These are phyloP conservation scores for Sebastes trivittatus DNA, from an alignment of 2,797 vertebrate genomes.

Conservation along the genomic window DNA sequence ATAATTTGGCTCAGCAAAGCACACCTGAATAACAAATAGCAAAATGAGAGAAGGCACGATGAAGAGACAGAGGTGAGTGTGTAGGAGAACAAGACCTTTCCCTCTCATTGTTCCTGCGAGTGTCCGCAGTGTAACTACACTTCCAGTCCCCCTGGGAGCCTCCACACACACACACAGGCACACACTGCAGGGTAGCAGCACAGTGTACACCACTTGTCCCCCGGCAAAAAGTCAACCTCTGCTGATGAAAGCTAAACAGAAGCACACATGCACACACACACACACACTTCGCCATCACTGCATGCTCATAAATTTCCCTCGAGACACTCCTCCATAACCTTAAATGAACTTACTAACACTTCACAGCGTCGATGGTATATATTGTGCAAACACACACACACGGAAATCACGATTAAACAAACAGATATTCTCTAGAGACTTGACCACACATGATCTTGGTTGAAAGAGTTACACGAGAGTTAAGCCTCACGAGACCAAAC, in stretches of 20 bases:
- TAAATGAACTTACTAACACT: conserved; percentile 9
- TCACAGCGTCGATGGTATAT: neutral
- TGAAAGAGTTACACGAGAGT: neutral
- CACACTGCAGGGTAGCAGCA: conserved; percentile 36
- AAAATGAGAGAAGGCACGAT: neutral
- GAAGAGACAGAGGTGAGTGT: neutral
- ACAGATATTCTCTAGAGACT: neutral
- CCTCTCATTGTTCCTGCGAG: conserved; percentile 19
- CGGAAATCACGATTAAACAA: conserved; percentile 5
- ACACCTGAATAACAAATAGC: neutral
- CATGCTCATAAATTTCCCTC: conserved; percentile 21
- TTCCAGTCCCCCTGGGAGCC: conserved; percentile 30
- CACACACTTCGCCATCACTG: neutral
- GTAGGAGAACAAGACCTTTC: neutral
- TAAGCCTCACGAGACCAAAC: neutral
- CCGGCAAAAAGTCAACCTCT: conserved; percentile 46
- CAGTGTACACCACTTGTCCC: conserved; percentile 45
- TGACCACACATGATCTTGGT: neutral
- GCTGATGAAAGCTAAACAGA: conserved; percentile 54
- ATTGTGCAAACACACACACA: neutral
- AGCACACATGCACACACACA: neutral
- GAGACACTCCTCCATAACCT: conserved; percentile 3
- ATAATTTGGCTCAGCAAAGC: neutral
- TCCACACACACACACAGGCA: conserved; percentile 45
- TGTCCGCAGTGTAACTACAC: conserved; percentile 44